phyloP scores from a whole-genome alignment of 2,888 invertebrate species.

The Tinea semifulvella region DNA sequence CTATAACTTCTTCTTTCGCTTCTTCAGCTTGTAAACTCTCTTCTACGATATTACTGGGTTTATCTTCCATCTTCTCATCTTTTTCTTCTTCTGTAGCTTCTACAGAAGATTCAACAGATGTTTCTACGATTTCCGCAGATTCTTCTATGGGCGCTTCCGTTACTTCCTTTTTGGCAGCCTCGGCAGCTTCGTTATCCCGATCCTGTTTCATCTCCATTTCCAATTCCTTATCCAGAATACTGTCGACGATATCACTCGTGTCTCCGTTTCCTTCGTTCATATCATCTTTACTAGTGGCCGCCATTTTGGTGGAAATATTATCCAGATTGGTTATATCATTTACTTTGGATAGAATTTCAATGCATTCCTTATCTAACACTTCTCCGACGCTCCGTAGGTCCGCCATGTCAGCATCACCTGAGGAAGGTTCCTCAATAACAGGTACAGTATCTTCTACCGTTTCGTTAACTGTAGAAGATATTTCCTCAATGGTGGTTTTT shows the following conservation, averaged over 20 bases:
- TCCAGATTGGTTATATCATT: slow-evolving; percentile 54
- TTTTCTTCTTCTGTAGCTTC: slow-evolving; percentile 14
- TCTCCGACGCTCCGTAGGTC: slow-evolving; percentile 48
- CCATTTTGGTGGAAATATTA: slow-evolving; percentile 39
- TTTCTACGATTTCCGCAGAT: slow-evolving; percentile 14
- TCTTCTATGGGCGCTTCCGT: slow-evolving; percentile 20
- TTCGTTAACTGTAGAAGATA: slow-evolving; percentile 24
- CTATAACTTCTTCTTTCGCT: not conserved
- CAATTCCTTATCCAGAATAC: slow-evolving; percentile 47
- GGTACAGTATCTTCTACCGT: slow-evolving; percentile 42
- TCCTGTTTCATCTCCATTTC: slow-evolving; percentile 41
- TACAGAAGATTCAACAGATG: slow-evolving; percentile 14
- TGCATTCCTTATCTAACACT: slow-evolving; percentile 57
- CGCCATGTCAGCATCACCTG: slow-evolving; percentile 38
- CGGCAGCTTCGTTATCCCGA: slow-evolving; percentile 21
- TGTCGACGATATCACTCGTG: slow-evolving; percentile 48
- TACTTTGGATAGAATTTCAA: slow-evolving; percentile 56
- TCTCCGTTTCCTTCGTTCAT: slow-evolving; percentile 36
- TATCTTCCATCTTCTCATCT: slow-evolving; percentile 13
- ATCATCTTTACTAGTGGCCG: slow-evolving; percentile 30
- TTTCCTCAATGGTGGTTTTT: slow-evolving; percentile 34
- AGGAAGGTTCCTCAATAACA: slow-evolving; percentile 43
- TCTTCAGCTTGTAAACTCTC: slow-evolving; percentile 13
- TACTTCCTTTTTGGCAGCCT: slow-evolving; percentile 24
- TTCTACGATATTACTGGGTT: not conserved